phyloP scores from a whole-genome alignment of 2,888 invertebrate species.

The Drosophila crucigera region DNA sequence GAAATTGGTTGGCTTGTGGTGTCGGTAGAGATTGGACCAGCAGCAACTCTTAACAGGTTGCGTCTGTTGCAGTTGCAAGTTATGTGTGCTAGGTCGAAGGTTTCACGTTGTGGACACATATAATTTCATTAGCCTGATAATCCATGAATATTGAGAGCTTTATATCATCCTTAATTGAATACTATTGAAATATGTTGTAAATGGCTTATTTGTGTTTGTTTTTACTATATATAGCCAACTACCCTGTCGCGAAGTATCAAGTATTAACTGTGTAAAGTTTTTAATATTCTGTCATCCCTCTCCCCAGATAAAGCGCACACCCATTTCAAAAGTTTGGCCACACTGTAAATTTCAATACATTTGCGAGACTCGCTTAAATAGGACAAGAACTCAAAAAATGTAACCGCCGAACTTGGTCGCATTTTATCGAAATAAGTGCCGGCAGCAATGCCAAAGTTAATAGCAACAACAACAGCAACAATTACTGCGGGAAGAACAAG shows the following conservation, averaged over 20 bases:
- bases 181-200: conserved; percentile 11
- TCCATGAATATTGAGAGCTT: conserved; percentile 31
- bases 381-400: conserved; percentile 12
- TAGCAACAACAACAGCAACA: conserved; percentile 24
- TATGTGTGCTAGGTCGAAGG: neutral
- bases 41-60: conserved; percentile 25
- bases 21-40: conserved; percentile 7
- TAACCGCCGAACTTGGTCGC: conserved; percentile 7
- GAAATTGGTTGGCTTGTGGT: neutral
- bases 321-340: conserved; percentile 8
- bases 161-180: conserved; percentile 38
- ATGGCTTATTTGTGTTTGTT: neutral
- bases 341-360: conserved; percentile 47
- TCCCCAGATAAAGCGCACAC: neutral
- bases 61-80: neutral
- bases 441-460: conserved; percentile 26
- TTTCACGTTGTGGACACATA: neutral
- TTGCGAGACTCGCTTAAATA: conserved; percentile 13
- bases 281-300: conserved; percentile 14
- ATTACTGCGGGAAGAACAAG: conserved; percentile 4
- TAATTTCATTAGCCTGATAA: conserved; percentile 44
- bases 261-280: conserved; percentile 33
- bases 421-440: conserved; percentile 44
- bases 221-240: neutral
- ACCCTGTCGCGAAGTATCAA: neutral